Conservation (phyloP, 2,113 vertebrate genomes). For the Spea bombifrons region DNA sequence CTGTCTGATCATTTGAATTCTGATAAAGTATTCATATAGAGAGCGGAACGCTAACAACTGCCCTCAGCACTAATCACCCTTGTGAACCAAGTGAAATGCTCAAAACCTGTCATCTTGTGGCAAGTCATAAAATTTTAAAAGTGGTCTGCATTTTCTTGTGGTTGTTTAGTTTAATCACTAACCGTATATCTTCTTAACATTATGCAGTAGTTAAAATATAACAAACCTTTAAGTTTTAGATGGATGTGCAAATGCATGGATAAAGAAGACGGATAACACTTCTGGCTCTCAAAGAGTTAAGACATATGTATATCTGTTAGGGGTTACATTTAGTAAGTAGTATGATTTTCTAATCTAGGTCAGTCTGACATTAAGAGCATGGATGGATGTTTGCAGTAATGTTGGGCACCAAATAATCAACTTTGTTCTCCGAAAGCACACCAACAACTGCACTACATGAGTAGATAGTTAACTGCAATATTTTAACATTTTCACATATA, state of each 20-base stretch:
- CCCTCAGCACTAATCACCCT: constrained; percentile 64
- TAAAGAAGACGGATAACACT: no score
- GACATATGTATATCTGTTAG: constrained; percentile 48
- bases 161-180: constrained; percentile 83
- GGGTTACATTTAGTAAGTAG: constrained; percentile 48
- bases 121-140: constrained; percentile 71
- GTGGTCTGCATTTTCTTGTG: constrained; percentile 78
- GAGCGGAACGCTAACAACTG: constrained; percentile 45
- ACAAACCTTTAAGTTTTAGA: no score
- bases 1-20: constrained; percentile 57
- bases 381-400: constrained; percentile 22
- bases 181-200: constrained; percentile 55
- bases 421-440: constrained; percentile 16
- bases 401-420: neutral
- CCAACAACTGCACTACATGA: neutral
- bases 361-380: constrained; percentile 39
- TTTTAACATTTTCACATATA: no score
- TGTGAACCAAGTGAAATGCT: constrained; percentile 59
- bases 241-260: no score
- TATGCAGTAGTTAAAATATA: constrained; percentile 42
- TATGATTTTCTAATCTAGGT: constrained; percentile 45
- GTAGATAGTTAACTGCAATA: no score
- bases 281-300: constrained; percentile 11
- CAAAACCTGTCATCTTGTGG: constrained; percentile 69
- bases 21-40: constrained; percentile 63